Evolutionary conservation across 2,888 invertebrate species (phyloP).

Genomic region (Apamea monoglypha): DNA sequence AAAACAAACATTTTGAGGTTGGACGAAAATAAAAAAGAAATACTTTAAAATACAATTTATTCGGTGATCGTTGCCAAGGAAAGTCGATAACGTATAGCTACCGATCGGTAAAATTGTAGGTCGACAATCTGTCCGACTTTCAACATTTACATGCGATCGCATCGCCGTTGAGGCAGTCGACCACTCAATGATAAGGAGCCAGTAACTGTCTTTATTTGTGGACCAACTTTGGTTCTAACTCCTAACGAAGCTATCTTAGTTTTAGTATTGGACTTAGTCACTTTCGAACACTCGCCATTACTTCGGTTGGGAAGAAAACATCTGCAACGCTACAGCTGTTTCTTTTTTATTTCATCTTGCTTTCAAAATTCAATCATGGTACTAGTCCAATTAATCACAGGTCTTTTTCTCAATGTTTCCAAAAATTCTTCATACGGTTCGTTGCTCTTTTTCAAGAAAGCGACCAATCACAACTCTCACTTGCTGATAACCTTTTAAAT

Average conservation of each 20-base stretch:
- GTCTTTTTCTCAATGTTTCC: not conserved
- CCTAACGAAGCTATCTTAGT: conserved; percentile 56
- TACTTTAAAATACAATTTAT: conserved; percentile 61
- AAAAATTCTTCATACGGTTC: not conserved
- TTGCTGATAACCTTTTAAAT: conserved; percentile 32
- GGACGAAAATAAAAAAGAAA: conserved; percentile 62
- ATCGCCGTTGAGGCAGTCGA: conserved; percentile 55
- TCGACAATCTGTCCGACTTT: conserved; percentile 66
- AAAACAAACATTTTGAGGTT: conserved; percentile 57
- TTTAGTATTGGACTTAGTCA: conserved; percentile 35
- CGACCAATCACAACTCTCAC: conserved; percentile 23
- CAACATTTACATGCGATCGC: conserved; percentile 65
- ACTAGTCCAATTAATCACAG: conserved; percentile 15
- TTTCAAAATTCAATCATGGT: not conserved
- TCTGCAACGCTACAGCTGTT: not conserved
- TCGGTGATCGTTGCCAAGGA: conserved; percentile 63
- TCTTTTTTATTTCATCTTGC: conserved; percentile 2
- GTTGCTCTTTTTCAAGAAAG: conserved; percentile 2
- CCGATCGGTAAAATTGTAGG: conserved; percentile 68
- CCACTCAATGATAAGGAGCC: conserved; percentile 60
- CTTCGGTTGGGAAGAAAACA: conserved; percentile 16
- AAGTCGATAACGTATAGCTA: conserved; percentile 63
- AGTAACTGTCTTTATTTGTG: conserved; percentile 59
- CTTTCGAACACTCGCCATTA: conserved; percentile 45
- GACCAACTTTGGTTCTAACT: conserved; percentile 34